Evolutionary conservation across 2,888 invertebrate genomes (phyloP).

Genomic region (Neoascia interrupta): DNA sequence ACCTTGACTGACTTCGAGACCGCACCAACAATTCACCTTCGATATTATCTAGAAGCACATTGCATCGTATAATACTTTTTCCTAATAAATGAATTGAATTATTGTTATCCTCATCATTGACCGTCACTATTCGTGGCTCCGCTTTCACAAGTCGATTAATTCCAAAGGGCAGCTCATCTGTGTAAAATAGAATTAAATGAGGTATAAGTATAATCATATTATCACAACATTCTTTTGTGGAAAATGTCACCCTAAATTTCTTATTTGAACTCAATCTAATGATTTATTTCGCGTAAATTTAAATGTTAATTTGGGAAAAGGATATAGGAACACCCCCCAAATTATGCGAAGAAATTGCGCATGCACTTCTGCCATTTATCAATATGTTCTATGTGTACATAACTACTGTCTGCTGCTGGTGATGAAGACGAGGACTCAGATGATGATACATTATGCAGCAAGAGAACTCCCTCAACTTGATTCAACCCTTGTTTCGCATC

Average conservation of each 20-base stretch:
- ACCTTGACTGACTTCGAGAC: slow-evolving; percentile 76
- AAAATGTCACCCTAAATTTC: slow-evolving; percentile 50
- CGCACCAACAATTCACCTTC: slow-evolving; percentile 76
- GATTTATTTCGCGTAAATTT: slow-evolving; percentile 74
- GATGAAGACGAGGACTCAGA: slow-evolving; percentile 48
- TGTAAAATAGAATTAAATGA: slow-evolving; percentile 47
- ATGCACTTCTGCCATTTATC: slow-evolving; percentile 70
- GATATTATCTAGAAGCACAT: slow-evolving; percentile 72
- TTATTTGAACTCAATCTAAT: slow-evolving; percentile 69
- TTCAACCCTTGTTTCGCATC: slow-evolving; percentile 59
- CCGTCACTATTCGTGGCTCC: slow-evolving; percentile 80
- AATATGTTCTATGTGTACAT: slow-evolving; percentile 58
- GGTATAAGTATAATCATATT: slow-evolving; percentile 56
- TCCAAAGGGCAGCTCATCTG: slow-evolving; percentile 92
- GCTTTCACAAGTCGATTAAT: slow-evolving; percentile 87
- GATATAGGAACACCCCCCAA: slow-evolving; percentile 67
- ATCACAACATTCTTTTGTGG: slow-evolving; percentile 41
- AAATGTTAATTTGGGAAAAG: slow-evolving; percentile 57
- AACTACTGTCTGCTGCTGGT: slow-evolving; percentile 42
- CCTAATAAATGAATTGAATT: slow-evolving; percentile 77
- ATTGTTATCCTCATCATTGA: slow-evolving; percentile 82
- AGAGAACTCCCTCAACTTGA: slow-evolving; percentile 38
- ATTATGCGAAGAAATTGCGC: slow-evolving; percentile 71
- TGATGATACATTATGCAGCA: slow-evolving; percentile 68
- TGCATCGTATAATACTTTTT: slow-evolving; percentile 77